These are phyloP conservation scores for Grus americana DNA, from an alignment of 2,113 vertebrate genomes.

Conservation along the genomic window DNA sequence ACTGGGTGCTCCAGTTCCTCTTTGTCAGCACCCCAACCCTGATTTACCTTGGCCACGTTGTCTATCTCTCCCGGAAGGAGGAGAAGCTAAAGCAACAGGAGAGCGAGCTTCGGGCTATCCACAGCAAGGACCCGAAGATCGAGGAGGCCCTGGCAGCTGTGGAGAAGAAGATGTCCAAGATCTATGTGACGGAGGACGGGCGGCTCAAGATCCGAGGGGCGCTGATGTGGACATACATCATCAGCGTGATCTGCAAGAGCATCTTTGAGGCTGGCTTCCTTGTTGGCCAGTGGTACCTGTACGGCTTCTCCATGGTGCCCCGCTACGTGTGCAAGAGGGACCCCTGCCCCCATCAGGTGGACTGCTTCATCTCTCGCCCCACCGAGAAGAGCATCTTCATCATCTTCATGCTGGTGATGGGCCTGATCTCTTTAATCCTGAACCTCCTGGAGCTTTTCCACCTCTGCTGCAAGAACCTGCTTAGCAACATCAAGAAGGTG, in stretches of 20 bases:
- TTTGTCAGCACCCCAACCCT: constrained; percentile 94
- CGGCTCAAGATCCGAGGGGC: constrained; percentile 77
- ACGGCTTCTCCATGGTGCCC: constrained; percentile 84
- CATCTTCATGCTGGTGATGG: constrained; percentile 91
- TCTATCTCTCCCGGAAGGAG: constrained; percentile 75
- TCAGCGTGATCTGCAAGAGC: constrained; percentile 86
- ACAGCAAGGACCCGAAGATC: constrained; percentile 56
- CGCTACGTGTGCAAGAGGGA: constrained; percentile 80
- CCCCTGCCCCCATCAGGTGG: constrained; percentile 90
- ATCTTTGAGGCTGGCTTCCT: constrained; percentile 89
- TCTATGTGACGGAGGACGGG: constrained; percentile 65
- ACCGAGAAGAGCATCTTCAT: constrained; percentile 97
- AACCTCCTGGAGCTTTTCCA: constrained; percentile 88
- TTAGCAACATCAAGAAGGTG: constrained; percentile 37
- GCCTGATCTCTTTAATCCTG: constrained; percentile 85
- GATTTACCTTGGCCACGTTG: constrained; percentile 91
- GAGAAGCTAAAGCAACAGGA: constrained; percentile 72
- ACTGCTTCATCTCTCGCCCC: constrained; percentile 94
- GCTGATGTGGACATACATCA: constrained; percentile 85
- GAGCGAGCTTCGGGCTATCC: constrained; percentile 65
- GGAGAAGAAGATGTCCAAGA: constrained; percentile 79
- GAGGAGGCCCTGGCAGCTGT: constrained; percentile 38
- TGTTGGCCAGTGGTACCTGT: constrained; percentile 89
- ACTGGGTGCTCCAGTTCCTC: constrained; percentile 96
- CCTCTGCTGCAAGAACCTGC: constrained; percentile 77